Evolutionary conservation across 2,888 invertebrate species (phyloP), one percentile per base, ranked within the genome.

Genomic region (Megalurothrips usitatus): DNA sequence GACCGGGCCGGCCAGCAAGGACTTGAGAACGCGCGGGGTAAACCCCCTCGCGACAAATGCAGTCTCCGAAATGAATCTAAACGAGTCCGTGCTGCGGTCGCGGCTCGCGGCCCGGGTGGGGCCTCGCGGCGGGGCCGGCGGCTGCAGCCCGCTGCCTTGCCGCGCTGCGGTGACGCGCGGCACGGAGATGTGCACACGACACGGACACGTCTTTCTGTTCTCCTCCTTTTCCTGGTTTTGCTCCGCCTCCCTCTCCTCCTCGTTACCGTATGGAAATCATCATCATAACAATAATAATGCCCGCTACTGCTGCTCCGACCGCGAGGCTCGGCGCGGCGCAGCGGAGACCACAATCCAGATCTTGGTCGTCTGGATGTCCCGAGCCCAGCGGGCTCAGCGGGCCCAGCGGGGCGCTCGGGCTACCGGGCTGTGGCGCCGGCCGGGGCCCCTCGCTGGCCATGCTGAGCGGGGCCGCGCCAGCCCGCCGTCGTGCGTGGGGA

Each of bases 261-360:
- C 34, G 34, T 43, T 43, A 6, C 34, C 6, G 34, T 43, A 43
- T 43, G 34, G 34, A 43, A 43, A 43, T 43, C 34, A 43, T 43
- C 34, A 26, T 75, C 12, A 75, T 75, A 26, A 26, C 12, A 23
- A 75, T 75, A 75, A 75, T 23, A 26, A 75, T 26, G 68, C 34
- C 6, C 3, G 34, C 34, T 43, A 43, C 34, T 75, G 68, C 34
- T 75, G 68, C 23, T 75, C 10, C 26, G 11, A 26, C 26, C 68
- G 9, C 68, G 23, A 75, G 23, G 58, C 17, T 6, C 11, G 52
- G 17, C 6, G 58, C 58, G 14, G 58, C 19, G 58, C 58, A 58
- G 58, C 14, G 14, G 58, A 58, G 58, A 58, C 58, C 19, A 26
- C 68, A 75, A 75, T 75, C 68, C 68, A 75, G 68, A 75, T 75